phyloP scores from a whole-genome alignment of 2,113 vertebrate genomes.

The Patagioenas fasciata region DNA sequence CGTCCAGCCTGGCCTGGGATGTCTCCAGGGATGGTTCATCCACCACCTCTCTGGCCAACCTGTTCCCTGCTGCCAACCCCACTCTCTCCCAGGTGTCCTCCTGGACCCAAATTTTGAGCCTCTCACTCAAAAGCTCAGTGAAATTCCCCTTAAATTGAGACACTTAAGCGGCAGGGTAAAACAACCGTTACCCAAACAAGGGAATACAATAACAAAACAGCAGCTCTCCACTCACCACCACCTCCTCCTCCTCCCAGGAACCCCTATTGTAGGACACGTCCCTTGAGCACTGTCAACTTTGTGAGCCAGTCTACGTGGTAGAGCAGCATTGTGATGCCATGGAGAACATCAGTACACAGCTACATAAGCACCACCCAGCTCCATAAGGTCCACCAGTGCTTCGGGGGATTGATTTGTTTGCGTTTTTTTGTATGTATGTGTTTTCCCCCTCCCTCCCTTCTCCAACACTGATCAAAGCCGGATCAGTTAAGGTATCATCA shows the following conservation, averaged over 20 bases:
- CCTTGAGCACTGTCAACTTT: background rate
- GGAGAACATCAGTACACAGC: background rate
- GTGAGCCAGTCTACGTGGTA: rapidly evolving
- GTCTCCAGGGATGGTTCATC: too few relatives aligned
- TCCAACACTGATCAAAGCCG: slow-evolving; percentile 60
- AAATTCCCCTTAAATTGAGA: background rate
- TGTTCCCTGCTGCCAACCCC: background rate
- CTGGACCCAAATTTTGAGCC: background rate
- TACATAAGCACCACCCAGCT: background rate
- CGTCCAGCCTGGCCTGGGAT: too few relatives aligned
- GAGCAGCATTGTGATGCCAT: background rate
- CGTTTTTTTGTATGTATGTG: background rate
- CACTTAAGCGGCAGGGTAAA: background rate
- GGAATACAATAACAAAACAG: rapidly evolving
- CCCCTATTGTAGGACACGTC: rapidly evolving
- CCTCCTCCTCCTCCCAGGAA: background rate
- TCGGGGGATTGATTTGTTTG: background rate
- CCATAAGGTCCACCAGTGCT: background rate
- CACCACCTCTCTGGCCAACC: too few relatives aligned
- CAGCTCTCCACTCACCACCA: background rate
- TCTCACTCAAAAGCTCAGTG: background rate
- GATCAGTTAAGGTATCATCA: slow-evolving; percentile 14
- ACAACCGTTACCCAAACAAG: background rate
- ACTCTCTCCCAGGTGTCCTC: background rate
- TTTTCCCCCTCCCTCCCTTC: background rate